Evolutionary conservation across 2,797 vertebrate species (phyloP).

Genomic region (Megalops cyprinoides): DNA sequence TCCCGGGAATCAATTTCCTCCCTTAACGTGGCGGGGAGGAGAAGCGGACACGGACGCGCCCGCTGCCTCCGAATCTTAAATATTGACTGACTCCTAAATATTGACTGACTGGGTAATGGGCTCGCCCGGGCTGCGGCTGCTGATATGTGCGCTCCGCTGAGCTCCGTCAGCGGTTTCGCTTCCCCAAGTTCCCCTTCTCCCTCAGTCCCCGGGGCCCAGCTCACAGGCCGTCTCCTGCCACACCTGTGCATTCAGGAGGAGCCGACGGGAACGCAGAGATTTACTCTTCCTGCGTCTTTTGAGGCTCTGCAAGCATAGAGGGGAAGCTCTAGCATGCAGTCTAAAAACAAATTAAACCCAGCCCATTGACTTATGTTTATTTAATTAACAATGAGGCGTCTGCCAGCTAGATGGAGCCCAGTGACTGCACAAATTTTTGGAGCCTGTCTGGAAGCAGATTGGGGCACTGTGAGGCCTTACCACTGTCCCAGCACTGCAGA

Average conservation of each 20-base stretch:
- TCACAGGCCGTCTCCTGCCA: not conserved
- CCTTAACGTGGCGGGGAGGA: not conserved
- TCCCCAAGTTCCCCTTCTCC: not conserved
- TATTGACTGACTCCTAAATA: constrained; percentile 30
- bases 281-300: constrained; percentile 11
- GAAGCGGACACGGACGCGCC: constrained; percentile 1
- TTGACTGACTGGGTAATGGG: constrained; percentile 23
- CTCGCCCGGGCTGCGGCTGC: not conserved
- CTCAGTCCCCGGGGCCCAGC: not conserved
- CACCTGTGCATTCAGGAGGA: constrained; percentile 25
- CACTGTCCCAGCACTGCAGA: constrained; percentile 7
- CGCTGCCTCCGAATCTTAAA: constrained; percentile 14
- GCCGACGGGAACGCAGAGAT: not conserved
- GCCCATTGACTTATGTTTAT: constrained; percentile 8
- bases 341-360: constrained; percentile 6
- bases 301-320: not conserved
- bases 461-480: not conserved
- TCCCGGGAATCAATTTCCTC: constrained; percentile 29
- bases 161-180: not conserved
- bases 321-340: not conserved
- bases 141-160: constrained; percentile 19
- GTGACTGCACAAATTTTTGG: constrained; percentile 9
- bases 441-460: constrained; percentile 7
- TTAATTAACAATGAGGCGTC: constrained; percentile 27
- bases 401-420: constrained; percentile 11